phyloP scores from a whole-genome alignment of 2,113 vertebrate genomes.

The Dromaius novaehollandiae region DNA sequence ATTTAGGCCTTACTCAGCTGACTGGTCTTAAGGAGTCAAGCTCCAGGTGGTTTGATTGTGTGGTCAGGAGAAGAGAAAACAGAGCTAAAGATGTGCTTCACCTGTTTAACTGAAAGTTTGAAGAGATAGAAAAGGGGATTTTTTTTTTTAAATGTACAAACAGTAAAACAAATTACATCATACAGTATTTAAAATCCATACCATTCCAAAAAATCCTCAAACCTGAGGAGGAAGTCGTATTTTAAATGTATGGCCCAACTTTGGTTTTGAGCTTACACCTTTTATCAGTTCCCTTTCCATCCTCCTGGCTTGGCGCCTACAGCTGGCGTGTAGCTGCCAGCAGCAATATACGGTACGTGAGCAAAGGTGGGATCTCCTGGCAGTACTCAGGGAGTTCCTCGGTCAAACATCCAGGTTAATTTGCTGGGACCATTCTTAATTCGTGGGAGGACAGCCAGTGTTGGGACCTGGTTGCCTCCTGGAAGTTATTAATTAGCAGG shows the following conservation, averaged over 20 bases:
- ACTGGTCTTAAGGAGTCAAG: neutral
- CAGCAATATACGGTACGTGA: neutral
- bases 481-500: neutral
- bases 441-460: neutral
- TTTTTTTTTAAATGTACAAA: neutral
- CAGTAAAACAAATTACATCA: neutral
- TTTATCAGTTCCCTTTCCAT: neutral
- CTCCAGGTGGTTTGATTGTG: neutral
- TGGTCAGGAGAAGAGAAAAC: neutral
- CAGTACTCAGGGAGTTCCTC: neutral
- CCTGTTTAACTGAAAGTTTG: neutral
- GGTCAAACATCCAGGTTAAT: neutral
- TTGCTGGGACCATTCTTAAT: neutral
- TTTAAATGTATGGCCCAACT: neutral
- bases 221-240: neutral
- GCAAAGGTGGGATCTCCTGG: neutral
- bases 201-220: accelerated
- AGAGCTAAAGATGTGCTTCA: neutral
- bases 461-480: neutral
- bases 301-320: neutral
- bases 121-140: neutral
- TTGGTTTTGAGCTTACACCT: neutral
- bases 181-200: neutral
- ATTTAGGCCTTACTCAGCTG: neutral
- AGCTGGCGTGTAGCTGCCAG: neutral